Evolutionary conservation across 2,113 vertebrate species (phyloP).

Genomic region (Odocoileus virginianus): DNA sequence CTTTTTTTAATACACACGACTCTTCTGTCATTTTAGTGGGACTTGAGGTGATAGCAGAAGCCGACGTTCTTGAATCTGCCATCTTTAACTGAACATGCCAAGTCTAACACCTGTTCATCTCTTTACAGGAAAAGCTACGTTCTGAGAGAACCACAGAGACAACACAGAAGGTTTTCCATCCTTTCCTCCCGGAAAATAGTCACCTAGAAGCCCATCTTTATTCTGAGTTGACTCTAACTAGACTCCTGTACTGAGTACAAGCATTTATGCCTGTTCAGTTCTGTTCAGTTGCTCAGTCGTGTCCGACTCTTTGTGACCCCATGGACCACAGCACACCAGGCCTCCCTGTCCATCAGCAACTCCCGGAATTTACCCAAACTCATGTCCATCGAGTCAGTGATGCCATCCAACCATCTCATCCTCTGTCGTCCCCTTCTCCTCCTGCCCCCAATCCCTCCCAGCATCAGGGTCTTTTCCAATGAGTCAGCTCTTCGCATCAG

Average conservation of each 20-base stretch:
- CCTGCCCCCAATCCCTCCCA: rapidly evolving
- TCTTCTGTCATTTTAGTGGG: not conserved
- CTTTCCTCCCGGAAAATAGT: not conserved
- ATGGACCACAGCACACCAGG: not conserved
- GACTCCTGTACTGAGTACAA: not conserved
- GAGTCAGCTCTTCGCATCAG: not conserved
- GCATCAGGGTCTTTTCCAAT: not conserved
- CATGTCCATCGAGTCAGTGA: rapidly evolving
- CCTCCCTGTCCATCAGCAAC: not conserved
- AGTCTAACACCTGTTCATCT: not conserved
- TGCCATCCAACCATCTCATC: not conserved
- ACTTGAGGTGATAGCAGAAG: not conserved
- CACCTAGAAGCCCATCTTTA: not conserved
- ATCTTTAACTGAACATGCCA: not conserved
- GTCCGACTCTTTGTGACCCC: rapidly evolving
- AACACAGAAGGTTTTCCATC: not conserved
- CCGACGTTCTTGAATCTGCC: not conserved
- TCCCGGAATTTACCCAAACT: rapidly evolving
- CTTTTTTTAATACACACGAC: too few species aligned
- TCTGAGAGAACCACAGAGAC: not conserved
- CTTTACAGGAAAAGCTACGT: not conserved
- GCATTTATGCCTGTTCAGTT: not conserved
- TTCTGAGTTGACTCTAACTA: not conserved
- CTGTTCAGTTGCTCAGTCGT: not conserved
- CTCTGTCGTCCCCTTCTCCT: rapidly evolving